Percentiles rank a stretch among this genome's conserved stretches.
phyloP scores from a whole-genome alignment of 2,888 invertebrate species.

The Tupiocoris notatus region DNA sequence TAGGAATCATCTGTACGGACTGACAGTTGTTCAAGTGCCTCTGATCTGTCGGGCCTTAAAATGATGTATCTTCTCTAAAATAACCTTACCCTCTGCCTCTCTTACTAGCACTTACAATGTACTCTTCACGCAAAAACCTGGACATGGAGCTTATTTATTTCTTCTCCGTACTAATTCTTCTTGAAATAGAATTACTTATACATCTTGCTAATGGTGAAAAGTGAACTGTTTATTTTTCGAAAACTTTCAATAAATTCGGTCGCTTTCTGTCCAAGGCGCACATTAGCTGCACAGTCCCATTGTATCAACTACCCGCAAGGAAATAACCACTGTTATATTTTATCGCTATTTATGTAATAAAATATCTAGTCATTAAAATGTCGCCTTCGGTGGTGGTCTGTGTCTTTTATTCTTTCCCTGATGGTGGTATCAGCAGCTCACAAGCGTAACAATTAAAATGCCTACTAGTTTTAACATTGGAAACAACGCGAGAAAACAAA shows the following conservation, averaged over 20 bases:
- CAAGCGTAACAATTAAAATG: not conserved
- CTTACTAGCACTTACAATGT: slow-evolving; percentile 2
- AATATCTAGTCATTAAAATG: slow-evolving; percentile 46
- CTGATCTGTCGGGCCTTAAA: not conserved
- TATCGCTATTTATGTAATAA: slow-evolving; percentile 46
- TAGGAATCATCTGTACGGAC: not conserved
- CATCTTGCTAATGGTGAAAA: too few relatives aligned
- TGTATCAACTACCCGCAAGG: not conserved
- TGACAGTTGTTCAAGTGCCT: not conserved
- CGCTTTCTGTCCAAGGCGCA: not conserved
- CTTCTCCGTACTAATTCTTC: slow-evolving; percentile 16
- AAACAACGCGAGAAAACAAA: too few relatives aligned
- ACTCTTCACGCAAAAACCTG: slow-evolving; percentile 16
- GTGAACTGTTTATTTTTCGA: not conserved
- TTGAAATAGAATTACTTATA: not conserved
- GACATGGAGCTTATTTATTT: slow-evolving; percentile 27
- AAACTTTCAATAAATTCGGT: not conserved
- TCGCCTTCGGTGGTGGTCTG: slow-evolving; percentile 44
- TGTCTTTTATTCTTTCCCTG: slow-evolving; percentile 42
- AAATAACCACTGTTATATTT: slow-evolving; percentile 20
- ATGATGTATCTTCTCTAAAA: too few relatives aligned
- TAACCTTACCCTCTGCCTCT: not conserved
- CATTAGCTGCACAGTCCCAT: too few relatives aligned
- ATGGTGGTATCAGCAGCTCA: slow-evolving; percentile 17
- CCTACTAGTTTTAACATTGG: too few relatives aligned